These are phyloP conservation scores for Halesus radiatus DNA, from an alignment of 1,140 invertebrate genomes.

Conservation along the genomic window DNA sequence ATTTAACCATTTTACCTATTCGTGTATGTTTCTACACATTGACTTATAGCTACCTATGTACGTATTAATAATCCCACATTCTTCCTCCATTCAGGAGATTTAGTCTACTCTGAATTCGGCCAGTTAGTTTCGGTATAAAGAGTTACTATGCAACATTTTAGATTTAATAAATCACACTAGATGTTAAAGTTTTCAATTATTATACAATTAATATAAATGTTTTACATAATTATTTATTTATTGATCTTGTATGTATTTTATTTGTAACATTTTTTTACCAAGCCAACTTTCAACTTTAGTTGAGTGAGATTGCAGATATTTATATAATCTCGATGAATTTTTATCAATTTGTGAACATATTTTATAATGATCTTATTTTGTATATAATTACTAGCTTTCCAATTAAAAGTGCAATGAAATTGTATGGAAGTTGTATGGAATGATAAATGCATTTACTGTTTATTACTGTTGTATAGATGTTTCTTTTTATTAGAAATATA, in stretches of 20 bases:
- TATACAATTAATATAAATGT: constrained; percentile 50
- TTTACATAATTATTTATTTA: constrained; percentile 49
- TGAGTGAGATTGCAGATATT: constrained; percentile 17
- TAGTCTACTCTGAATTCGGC: constrained; percentile 13
- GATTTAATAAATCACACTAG: constrained; percentile 47
- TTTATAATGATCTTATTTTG: constrained; percentile 51
- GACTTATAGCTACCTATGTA: not conserved
- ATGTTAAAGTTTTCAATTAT: constrained; percentile 44
- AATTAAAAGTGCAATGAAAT: constrained; percentile 43
- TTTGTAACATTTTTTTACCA: constrained; percentile 42
- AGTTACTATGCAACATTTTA: constrained; percentile 46
- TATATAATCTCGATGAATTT: not conserved
- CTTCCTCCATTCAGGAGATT: not conserved
- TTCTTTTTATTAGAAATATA: constrained; percentile 56
- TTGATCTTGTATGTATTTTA: constrained; percentile 43
- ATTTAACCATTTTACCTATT: not conserved
- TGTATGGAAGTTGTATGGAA: constrained; percentile 35
- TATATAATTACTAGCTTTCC: constrained; percentile 49
- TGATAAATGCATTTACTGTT: constrained; percentile 50
- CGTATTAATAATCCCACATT: not conserved
- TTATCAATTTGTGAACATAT: constrained; percentile 33
- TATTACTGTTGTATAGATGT: constrained; percentile 55
- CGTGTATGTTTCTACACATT: too few relatives aligned
- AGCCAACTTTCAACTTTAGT: constrained; percentile 34
- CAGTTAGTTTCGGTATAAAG: constrained; percentile 11